Percentiles rank a stretch among this genome's conserved stretches.
Evolutionary conservation across 2,888 invertebrate species (phyloP).

Genomic region (Trissolcus japonicus): DNA sequence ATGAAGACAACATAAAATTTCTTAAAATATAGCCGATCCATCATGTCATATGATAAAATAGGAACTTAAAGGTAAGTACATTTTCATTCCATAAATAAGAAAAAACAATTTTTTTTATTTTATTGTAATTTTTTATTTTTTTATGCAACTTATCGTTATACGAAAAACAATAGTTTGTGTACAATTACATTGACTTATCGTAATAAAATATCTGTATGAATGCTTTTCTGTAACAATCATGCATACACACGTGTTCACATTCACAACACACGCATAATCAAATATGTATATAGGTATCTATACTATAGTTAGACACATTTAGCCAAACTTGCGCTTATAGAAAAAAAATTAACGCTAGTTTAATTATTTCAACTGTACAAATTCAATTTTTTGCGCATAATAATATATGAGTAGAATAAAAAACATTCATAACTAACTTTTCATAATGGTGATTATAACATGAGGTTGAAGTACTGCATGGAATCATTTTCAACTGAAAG

Average conservation of each 20-base stretch:
- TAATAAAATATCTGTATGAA: conserved; percentile 32
- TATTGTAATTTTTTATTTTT: too few relatives aligned
- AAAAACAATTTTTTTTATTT: too few relatives aligned
- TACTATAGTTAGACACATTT: conserved; percentile 10
- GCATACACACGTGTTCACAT: conserved; percentile 23
- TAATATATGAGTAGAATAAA: background rate
- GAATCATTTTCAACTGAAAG: too few relatives aligned
- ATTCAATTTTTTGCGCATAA: background rate
- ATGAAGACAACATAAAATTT: too few relatives aligned
- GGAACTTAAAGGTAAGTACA: too few relatives aligned
- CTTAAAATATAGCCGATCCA: too few relatives aligned
- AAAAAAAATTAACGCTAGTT: background rate
- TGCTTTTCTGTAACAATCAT: conserved; percentile 18
- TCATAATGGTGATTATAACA: too few relatives aligned
- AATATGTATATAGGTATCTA: conserved; percentile 15
- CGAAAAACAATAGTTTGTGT: conserved; percentile 7
- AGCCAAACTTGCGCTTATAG: background rate
- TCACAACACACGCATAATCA: conserved; percentile 13
- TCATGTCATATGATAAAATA: too few relatives aligned
- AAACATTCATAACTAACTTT: background rate
- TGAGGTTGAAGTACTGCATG: too few relatives aligned
- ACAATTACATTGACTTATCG: too few relatives aligned
- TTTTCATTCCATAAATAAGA: too few relatives aligned
- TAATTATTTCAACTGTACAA: background rate
- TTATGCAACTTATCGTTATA: background rate